Conservation (phyloP, 2,888 invertebrate species). For the Dicyrtomina minuta region DNA sequence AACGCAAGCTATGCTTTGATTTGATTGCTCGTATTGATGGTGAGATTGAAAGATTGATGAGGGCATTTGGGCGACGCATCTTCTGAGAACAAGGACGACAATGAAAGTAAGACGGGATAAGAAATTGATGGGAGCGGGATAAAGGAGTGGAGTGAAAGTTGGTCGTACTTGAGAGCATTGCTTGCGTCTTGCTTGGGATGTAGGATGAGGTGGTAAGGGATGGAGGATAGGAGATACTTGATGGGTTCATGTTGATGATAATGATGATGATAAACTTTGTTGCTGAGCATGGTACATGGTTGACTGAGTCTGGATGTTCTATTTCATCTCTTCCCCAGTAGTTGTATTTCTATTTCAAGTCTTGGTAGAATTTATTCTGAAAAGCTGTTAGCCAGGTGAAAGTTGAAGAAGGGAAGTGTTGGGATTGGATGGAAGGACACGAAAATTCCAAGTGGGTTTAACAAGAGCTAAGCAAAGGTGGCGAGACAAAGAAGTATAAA, state of each 20-base stretch:
- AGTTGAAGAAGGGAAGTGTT: too few species aligned
- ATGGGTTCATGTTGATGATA: slow-evolving; percentile 4
- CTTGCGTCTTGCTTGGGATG: background rate
- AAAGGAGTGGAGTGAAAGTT: background rate
- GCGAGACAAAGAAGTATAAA: background rate
- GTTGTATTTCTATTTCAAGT: too few species aligned
- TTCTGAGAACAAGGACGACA: background rate
- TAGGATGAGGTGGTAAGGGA: background rate
- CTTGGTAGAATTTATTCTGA: background rate
- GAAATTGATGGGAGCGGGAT: background rate
- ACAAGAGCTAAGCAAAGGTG: background rate
- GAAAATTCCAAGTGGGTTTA: background rate
- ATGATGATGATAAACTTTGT: slow-evolving; percentile 8
- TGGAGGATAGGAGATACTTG: background rate
- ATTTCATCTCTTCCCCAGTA: too few species aligned
- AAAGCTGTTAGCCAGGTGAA: too few species aligned
- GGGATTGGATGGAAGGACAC: background rate
- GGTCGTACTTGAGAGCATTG: background rate
- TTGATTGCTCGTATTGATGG: slow-evolving; percentile 20
- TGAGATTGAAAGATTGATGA: slow-evolving; percentile 37
- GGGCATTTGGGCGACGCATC: slow-evolving; percentile 15
- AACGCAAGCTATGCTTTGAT: slow-evolving; percentile 2
- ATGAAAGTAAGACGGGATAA: background rate
- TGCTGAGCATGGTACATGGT: too few species aligned
- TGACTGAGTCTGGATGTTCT: too few species aligned